A percentile compares a stretch with the other conserved stretches of the same genome.
Evolutionary conservation across 2,113 vertebrate genomes (phyloP).

Genomic region (Accipiter cooperii): DNA sequence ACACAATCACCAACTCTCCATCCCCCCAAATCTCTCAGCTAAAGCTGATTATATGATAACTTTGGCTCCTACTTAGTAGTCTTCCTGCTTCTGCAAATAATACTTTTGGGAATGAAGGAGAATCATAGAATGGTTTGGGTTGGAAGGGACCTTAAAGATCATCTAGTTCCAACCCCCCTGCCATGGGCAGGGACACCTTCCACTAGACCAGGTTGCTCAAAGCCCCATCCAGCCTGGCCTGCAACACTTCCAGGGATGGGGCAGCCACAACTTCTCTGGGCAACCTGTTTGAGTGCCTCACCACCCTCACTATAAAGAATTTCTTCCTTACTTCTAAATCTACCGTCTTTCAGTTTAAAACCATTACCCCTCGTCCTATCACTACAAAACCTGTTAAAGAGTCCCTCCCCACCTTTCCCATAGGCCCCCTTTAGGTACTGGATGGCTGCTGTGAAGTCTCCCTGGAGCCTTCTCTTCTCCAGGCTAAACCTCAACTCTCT

Average conservation of each 20-base stretch:
- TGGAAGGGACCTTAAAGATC: neutral
- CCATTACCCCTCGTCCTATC: neutral
- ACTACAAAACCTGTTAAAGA: neutral
- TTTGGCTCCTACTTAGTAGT: neutral
- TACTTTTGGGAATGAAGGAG: neutral
- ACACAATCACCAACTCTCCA: neutral
- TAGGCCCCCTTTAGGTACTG: neutral
- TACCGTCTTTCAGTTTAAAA: neutral
- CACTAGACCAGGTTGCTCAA: neutral
- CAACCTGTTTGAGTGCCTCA: neutral
- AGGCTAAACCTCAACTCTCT: neutral
- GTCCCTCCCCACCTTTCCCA: neutral
- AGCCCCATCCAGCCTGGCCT: neutral
- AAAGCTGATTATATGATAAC: neutral
- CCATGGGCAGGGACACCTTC: neutral
- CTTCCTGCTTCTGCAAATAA: neutral
- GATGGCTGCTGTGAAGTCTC: neutral
- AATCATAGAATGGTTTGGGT: neutral
- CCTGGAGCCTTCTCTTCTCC: neutral
- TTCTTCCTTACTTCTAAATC: neutral
- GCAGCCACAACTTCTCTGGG: neutral
- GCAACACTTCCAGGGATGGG: neutral
- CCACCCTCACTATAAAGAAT: neutral
- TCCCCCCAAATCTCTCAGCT: neutral
- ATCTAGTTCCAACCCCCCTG: accelerated